phyloP scores from a whole-genome alignment of 1,140 invertebrate genomes.

The Ridgeia piscesae region DNA sequence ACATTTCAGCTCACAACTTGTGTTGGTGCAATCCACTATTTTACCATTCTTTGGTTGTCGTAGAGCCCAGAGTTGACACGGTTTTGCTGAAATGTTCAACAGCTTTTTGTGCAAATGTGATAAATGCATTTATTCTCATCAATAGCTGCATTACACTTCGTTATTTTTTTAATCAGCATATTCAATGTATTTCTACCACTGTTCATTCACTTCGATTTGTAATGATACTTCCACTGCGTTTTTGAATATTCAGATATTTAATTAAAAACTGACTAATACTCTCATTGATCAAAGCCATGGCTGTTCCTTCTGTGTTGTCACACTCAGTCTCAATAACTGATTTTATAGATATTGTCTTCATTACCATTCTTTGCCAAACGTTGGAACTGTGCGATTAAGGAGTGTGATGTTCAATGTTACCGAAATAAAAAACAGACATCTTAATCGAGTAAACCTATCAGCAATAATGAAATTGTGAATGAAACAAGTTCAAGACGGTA shows the following conservation, averaged over 20 bases:
- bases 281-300: not conserved
- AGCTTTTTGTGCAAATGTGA: not conserved
- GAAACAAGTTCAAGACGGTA: too few species aligned
- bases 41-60: not conserved
- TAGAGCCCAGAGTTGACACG: not conserved
- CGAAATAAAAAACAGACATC: too few species aligned
- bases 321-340: too few species aligned
- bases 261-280: not conserved
- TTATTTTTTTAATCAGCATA: not conserved
- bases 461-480: too few species aligned
- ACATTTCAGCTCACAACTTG: not conserved
- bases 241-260: not conserved
- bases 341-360: too few species aligned
- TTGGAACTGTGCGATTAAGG: too few species aligned
- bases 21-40: not conserved
- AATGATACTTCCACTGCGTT: not conserved
- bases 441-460: too few species aligned
- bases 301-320: too few species aligned
- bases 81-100: not conserved
- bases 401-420: too few species aligned
- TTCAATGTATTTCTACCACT: not conserved
- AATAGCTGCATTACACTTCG: too few species aligned
- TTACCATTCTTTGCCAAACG: too few species aligned
- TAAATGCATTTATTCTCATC: not conserved
- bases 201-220: not conserved